Evolutionary conservation across 2,113 vertebrate species (phyloP).

Genomic region (Ardeotis arabs): DNA sequence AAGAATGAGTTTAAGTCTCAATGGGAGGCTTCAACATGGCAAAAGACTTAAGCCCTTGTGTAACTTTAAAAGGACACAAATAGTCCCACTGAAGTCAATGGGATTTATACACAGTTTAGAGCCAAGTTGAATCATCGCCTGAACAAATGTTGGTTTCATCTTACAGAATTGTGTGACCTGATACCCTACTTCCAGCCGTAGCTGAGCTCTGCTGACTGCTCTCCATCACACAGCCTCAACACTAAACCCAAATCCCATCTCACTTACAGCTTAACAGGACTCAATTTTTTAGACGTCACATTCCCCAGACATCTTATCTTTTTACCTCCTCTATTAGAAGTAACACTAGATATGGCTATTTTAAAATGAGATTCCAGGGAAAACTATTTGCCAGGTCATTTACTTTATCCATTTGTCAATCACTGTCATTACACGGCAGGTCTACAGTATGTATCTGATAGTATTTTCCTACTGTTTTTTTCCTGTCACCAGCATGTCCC

Average conservation of each 20-base stretch:
- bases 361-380: neutral
- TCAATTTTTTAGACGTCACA: neutral
- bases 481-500: neutral
- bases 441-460: neutral
- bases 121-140: neutral
- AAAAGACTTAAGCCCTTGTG: constrained; percentile 37
- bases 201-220: neutral
- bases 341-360: neutral
- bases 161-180: constrained; percentile 4
- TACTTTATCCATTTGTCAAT: neutral
- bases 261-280: neutral
- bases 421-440: rapidly evolving
- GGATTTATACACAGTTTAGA: constrained; percentile 37
- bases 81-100: constrained; percentile 41
- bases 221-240: neutral
- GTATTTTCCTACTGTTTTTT: neutral
- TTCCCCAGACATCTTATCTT: neutral
- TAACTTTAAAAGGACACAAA: constrained; percentile 15
- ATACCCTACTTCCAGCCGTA: neutral
- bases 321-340: neutral
- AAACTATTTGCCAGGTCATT: neutral
- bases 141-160: constrained; percentile 31
- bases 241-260: neutral
- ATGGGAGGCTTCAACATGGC: neutral
- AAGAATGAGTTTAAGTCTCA: constrained; percentile 37